Evolutionary conservation across 2,797 vertebrate species (phyloP), one percentile per base, ranked within the genome.

Genomic region (Pantherophis alleghaniensis): DNA sequence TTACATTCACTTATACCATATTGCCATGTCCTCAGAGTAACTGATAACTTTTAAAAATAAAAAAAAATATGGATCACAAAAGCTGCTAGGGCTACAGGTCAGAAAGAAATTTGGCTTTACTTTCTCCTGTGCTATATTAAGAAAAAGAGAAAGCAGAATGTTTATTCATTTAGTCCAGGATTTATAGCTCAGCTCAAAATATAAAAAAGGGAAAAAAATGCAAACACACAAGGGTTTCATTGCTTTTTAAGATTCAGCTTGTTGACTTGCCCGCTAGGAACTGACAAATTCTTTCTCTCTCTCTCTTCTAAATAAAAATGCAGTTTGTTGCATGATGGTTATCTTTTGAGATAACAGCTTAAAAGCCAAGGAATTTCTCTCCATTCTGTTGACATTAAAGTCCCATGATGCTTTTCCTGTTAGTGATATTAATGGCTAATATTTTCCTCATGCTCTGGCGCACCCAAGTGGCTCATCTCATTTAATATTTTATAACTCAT

Each of bases 21-120:
- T 94, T 96, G 92, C 93, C 95, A 95, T 86, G 94, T 69, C 59
- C 87, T 94, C 92, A 96, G 93, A 94, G 91, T 90, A 96, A 95
- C 87, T 91, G 91, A 2, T 59, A 83, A 92, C 53, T 83, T 96
- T 92, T 89, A 93, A 96, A 97, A 97, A 96, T 89, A 93, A 55
- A 95, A 92, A 92, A 83, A 61, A 61, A 83, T 55, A 56, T 61
- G 95, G 94, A 69, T 95, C 96, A 95, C 94, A 91, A 92, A 96
- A 97, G 92, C 93, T 90, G 93, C 96, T 94, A 96, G 28, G 59
- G 74, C 37, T 95, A 88, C 83, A 94, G 90, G 94, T 96, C 94
- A 95, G 94, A 88, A 92, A 92, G 92, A 97, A 97, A 97, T 95
- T 96, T 95, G 96, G 96, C 91, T 97, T 92, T 89, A 93, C 95